Conservation (phyloP, 1,140 invertebrate species). For the Campoletis sonorensis region DNA sequence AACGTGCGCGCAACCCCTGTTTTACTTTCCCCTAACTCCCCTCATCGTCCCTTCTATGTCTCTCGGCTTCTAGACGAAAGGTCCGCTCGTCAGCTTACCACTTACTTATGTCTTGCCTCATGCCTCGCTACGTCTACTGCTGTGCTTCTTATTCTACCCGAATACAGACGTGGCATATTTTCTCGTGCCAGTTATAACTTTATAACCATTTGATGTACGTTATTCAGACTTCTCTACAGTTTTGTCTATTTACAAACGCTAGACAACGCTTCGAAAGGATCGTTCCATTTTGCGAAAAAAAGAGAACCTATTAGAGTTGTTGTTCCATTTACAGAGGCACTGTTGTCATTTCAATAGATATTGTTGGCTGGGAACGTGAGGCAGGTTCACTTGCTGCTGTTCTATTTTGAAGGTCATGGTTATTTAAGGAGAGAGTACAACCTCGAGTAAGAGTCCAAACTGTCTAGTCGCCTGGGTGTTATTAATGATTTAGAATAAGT, state of each 20-base stretch:
- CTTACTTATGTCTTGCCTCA: constrained; percentile 66
- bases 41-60: background rate
- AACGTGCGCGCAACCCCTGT: constrained; percentile 51
- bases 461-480: too few relatives aligned
- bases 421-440: too few relatives aligned
- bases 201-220: background rate
- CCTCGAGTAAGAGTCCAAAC: too few relatives aligned
- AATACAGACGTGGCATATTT: constrained; percentile 30
- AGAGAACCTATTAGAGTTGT: too few relatives aligned
- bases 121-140: constrained; percentile 62
- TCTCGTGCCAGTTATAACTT: background rate
- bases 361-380: too few relatives aligned
- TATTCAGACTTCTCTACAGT: background rate
- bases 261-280: background rate
- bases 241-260: background rate
- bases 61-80: constrained; percentile 6
- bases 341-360: too few relatives aligned
- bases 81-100: constrained; percentile 58
- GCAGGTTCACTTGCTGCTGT: too few relatives aligned
- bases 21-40: constrained; percentile 27
- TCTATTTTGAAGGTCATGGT: too few relatives aligned
- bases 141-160: constrained; percentile 43
- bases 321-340: too few relatives aligned
- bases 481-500: too few relatives aligned
- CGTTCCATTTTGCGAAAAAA: too few relatives aligned